A percentile compares a stretch with the other conserved stretches of the same genome.
Evolutionary conservation across 2,888 invertebrate genomes (phyloP).

Genomic region (Halictus ligatus): DNA sequence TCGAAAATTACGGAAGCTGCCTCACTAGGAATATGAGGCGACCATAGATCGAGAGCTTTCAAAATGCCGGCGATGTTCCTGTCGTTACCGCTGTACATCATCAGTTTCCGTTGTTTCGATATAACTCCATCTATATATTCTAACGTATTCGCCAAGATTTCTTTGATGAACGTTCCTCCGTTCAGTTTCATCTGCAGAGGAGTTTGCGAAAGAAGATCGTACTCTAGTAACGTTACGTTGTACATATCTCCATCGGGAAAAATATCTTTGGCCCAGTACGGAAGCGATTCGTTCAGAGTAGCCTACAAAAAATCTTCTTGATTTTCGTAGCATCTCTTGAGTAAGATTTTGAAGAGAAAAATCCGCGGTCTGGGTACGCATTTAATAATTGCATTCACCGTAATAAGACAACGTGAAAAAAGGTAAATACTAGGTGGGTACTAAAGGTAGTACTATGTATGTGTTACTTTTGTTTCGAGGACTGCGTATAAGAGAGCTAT

Average conservation of each 20-base stretch:
- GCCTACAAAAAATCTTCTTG: constrained; percentile 21
- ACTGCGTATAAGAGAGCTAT: constrained; percentile 56
- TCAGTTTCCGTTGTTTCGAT: constrained; percentile 65
- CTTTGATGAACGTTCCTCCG: constrained; percentile 84
- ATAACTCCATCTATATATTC: constrained; percentile 36
- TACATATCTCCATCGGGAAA: constrained; percentile 85
- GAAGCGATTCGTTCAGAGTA: constrained; percentile 84
- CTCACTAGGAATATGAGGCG: constrained; percentile 76
- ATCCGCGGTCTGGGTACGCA: too few relatives aligned
- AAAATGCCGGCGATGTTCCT: constrained; percentile 77
- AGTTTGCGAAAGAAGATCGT: constrained; percentile 86
- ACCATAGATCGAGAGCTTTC: constrained; percentile 75
- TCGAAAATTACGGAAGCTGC: constrained; percentile 78
- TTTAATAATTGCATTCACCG: background rate
- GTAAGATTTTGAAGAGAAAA: background rate
- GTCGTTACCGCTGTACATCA: constrained; percentile 78
- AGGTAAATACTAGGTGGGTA: background rate
- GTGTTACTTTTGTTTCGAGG: constrained; percentile 65
- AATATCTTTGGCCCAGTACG: constrained; percentile 86
- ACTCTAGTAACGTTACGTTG: constrained; percentile 85
- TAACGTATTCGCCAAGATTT: constrained; percentile 70
- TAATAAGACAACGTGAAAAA: background rate
- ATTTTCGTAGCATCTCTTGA: too few relatives aligned
- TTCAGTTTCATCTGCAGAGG: constrained; percentile 85
- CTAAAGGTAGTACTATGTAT: background rate